Conservation (phyloP, 2,113 vertebrate genomes). For the Nycticryphes semicollaris region DNA sequence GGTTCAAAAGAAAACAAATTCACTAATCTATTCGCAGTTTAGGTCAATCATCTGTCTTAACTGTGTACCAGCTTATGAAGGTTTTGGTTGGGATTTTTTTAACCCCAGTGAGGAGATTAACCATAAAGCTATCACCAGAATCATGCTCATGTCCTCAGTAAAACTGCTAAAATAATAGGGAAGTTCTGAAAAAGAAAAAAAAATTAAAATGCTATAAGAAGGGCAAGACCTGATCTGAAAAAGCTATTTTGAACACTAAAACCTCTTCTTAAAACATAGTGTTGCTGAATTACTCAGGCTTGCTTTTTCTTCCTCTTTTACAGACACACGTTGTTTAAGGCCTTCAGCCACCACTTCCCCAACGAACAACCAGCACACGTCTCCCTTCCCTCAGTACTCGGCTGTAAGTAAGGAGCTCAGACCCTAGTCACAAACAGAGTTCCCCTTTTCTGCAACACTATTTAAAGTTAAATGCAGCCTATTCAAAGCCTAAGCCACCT, state of each 20-base stretch:
- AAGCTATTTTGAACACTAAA: not conserved
- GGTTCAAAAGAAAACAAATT: not conserved
- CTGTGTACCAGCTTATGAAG: not conserved
- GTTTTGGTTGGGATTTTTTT: not conserved
- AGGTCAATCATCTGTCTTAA: not conserved
- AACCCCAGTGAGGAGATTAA: not conserved
- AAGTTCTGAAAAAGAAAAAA: not conserved
- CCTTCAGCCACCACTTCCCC: not conserved
- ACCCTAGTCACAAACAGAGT: not conserved
- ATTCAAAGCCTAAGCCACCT: not conserved
- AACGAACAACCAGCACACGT: rapidly evolving
- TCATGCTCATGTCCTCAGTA: not conserved
- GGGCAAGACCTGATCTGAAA: not conserved
- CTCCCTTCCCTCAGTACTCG: not conserved
- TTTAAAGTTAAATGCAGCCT: not conserved
- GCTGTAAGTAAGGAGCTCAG: conserved; percentile 29
- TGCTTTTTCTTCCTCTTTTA: not conserved
- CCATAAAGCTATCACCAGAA: not conserved
- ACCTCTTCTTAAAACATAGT: not conserved
- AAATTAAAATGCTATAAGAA: not conserved
- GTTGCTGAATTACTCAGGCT: not conserved
- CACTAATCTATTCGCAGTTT: not conserved
- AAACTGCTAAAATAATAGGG: not conserved
- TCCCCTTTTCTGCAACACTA: not conserved
- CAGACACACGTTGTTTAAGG: conserved; percentile 68